Conservation (phyloP, 2,888 invertebrate species). For the Imbricaverruca yamaguchii region DNA sequence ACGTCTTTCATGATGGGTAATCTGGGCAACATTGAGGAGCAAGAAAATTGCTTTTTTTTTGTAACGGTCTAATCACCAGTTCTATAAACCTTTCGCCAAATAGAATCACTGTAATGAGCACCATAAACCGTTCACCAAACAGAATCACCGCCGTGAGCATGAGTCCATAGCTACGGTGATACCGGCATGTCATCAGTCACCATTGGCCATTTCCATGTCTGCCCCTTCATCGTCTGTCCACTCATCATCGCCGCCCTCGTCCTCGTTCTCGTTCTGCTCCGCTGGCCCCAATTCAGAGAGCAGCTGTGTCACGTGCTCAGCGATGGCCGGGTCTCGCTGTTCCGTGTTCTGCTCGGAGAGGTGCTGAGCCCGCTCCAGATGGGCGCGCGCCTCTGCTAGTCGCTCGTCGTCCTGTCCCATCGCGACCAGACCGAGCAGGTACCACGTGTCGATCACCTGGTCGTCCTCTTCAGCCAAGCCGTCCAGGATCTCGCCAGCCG, state of each 20-base stretch:
- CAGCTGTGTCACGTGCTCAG: neutral
- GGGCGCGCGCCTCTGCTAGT: neutral
- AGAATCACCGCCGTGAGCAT: too few species aligned
- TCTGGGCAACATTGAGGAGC: too few species aligned
- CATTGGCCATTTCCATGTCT: neutral
- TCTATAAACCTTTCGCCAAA: too few species aligned
- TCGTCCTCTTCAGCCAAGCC: constrained; percentile 44
- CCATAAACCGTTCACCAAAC: too few species aligned
- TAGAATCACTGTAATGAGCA: too few species aligned
- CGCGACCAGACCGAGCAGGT: constrained; percentile 44
- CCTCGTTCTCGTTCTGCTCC: neutral
- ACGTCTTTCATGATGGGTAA: too few species aligned
- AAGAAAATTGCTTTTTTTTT: too few species aligned
- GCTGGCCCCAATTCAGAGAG: neutral
- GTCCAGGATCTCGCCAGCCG: constrained; percentile 42
- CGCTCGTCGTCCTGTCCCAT: constrained; percentile 37
- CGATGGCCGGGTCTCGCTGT: neutral
- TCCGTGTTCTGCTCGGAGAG: neutral
- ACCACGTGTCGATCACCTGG: constrained; percentile 44
- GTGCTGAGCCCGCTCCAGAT: neutral
- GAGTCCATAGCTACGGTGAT: too few species aligned
- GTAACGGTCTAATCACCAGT: too few species aligned
- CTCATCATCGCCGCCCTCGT: neutral
- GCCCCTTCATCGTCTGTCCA: neutral
- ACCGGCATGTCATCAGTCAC: too few species aligned